These are phyloP conservation scores for Cladorhizidae sp. DNA, from an alignment of 37 sponge, comb jelly and placozoan species.

Conservation along the genomic window DNA sequence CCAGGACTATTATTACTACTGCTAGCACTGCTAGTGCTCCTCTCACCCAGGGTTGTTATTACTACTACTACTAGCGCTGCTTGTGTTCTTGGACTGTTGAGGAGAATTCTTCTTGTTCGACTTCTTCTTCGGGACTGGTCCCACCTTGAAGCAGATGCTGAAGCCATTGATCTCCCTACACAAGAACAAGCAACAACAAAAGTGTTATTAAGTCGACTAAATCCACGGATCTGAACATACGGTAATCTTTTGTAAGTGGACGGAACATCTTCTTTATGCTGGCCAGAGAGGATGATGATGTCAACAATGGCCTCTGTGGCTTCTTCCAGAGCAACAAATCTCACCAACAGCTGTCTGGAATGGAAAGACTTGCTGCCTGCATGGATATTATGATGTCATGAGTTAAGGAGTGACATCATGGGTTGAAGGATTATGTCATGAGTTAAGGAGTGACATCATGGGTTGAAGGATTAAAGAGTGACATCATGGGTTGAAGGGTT, in stretches of 20 bases:
- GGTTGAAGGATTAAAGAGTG: too few species aligned
- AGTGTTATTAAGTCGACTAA: background rate
- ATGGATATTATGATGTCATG: background rate
- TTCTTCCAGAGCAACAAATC: slow-evolving; percentile 36
- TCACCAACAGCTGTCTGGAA: slow-evolving; percentile 37
- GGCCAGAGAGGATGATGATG: slow-evolving; percentile 37
- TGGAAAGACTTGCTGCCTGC: slow-evolving; percentile 42
- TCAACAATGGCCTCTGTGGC: slow-evolving; percentile 40
- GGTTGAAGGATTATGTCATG: too few species aligned
- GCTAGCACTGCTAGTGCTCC: too few species aligned
- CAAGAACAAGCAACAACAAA: background rate
- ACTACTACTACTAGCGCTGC: too few species aligned
- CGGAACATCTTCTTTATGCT: slow-evolving; percentile 50
- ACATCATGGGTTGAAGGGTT: too few species aligned
- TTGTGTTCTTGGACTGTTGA: too few species aligned
- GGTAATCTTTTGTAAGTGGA: slow-evolving; percentile 58
- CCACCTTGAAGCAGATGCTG: slow-evolving; percentile 63
- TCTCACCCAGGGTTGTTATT: too few species aligned
- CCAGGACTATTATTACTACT: too few species aligned
- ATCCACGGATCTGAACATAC: slow-evolving; percentile 29
- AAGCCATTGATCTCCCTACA: slow-evolving; percentile 72
- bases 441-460: too few species aligned
- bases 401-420: too few species aligned
- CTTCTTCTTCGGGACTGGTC: slow-evolving; percentile 31
- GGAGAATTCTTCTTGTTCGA: background rate